Evolutionary conservation across 2,797 vertebrate genomes (phyloP).

Genomic region (Lagodon rhomboides): DNA sequence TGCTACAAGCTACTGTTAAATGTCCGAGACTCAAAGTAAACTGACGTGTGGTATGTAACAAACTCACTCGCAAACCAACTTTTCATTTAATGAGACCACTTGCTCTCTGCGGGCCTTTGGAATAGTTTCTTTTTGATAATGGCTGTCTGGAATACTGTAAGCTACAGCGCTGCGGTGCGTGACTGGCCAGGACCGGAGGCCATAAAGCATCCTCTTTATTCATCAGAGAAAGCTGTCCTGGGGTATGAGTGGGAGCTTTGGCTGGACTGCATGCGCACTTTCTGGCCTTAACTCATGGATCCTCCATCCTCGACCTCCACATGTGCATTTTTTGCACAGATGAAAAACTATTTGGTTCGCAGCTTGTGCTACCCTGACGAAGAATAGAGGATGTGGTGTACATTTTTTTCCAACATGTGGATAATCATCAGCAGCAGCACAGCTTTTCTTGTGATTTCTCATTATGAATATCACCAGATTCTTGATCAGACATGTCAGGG

Average conservation of each 20-base stretch:
- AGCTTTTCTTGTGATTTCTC: conserved; percentile 11
- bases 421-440: conserved; percentile 4
- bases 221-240: conserved; percentile 60
- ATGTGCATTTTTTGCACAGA: conserved; percentile 47
- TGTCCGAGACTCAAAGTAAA: conserved; percentile 26
- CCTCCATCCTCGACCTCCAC: conserved; percentile 45
- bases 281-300: conserved; percentile 49
- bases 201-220: conserved; percentile 72
- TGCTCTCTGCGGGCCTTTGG: conserved; percentile 34
- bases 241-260: conserved; percentile 62
- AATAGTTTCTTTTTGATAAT: conserved; percentile 57
- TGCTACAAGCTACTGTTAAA: conserved; percentile 37
- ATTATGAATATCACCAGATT: conserved; percentile 19
- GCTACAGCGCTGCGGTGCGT: conserved; percentile 48
- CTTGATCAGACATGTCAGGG: conserved; percentile 10
- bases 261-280: conserved; percentile 40
- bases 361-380: conserved; percentile 44
- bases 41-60: conserved; percentile 33
- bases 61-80: conserved; percentile 38
- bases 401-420: conserved; percentile 1
- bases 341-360: conserved; percentile 61
- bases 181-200: conserved; percentile 53
- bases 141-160: conserved; percentile 50
- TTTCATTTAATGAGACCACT: conserved; percentile 55
- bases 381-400: conserved; percentile 30